Evolutionary conservation across 2,888 invertebrate species (phyloP), one percentile per base, ranked within the genome.

Genomic region (Dryomyza anilis): DNA sequence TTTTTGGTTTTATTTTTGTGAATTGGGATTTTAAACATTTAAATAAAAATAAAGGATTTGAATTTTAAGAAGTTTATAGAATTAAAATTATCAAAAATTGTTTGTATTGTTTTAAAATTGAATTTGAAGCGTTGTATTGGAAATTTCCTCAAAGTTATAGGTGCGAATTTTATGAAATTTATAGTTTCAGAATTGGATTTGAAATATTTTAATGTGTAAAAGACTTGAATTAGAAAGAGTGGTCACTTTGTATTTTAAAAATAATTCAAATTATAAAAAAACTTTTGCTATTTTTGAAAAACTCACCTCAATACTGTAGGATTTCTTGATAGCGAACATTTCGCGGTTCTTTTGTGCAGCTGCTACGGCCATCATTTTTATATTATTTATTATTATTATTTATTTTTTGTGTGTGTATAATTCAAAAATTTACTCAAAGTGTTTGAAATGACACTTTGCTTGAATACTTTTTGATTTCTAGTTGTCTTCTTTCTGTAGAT

Each of bases 291-390:
- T 8, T 33, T 33, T 12, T 8, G 33, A 33, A 12, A 33, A 33
- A 6, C 92, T 91, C 86, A 95, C 96, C 93, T 96, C 96, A 84
- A 96, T 94, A 87, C 95, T 95, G 89, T 96, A 96, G 73, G 95
- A 95, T 84, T 96, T 96, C 87, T 95, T 95, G 87, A 95, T 95
- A 84, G 95, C 95, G 89, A 95, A 95, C 91, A 95, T 92, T 86
- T 95, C 95, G 84, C 95, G 91, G 86, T 94, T 95, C 87, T 94
- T 94, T 86, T 94, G 94, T 72, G 94, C 94, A 83, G 94, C 93
- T 83, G 94, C 93, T 80, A 94, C 93, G 85, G 93, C 93, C 90
- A 94, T 94, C 86, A 87, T 89, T 79, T 85, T 86, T 75, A 76
- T 75, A 73, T 73, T 69, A 70, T 70, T 72, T 76, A 68, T 74